These are phyloP conservation scores for Poecilia velifera DNA, from an alignment of 2,797 vertebrate species.

Conservation along the genomic window DNA sequence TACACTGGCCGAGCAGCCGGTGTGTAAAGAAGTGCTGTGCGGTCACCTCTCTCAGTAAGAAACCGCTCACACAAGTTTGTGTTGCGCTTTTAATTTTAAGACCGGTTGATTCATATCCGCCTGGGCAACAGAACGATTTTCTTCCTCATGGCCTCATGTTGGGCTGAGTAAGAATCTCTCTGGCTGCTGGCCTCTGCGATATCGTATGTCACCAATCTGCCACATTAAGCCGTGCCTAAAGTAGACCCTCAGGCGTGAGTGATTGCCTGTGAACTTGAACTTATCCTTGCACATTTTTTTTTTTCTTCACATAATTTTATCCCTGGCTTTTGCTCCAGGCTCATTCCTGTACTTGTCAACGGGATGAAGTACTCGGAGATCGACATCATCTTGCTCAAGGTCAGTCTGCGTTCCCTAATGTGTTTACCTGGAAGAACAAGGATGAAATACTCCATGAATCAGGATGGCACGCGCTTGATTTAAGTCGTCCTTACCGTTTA, in stretches of 20 bases:
- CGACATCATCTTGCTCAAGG: conserved; percentile 97
- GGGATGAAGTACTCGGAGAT: conserved; percentile 99
- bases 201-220: conserved; percentile 54
- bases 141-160: conserved; percentile 25
- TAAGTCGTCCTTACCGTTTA: conserved; percentile 1
- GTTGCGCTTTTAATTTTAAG: conserved; percentile 20
- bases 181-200: conserved; percentile 52
- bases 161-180: conserved; percentile 59
- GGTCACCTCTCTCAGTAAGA: conserved; percentile 94
- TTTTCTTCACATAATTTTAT: conserved; percentile 41
- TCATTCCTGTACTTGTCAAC: conserved; percentile 95
- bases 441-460: conserved; percentile 28
- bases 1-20: conserved; percentile 93
- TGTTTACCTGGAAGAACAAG: conserved; percentile 17
- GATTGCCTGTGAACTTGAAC: conserved; percentile 39
- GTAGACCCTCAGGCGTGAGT: conserved; percentile 43
- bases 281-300: conserved; percentile 47
- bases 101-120: conserved; percentile 52
- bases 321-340: conserved; percentile 72
- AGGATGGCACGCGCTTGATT: conserved; percentile 18
- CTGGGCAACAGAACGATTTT: conserved; percentile 43
- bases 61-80: conserved; percentile 20
- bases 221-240: conserved; percentile 39
- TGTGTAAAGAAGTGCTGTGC: conserved; percentile 95
- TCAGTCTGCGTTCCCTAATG: conserved; percentile 70